phyloP scores from a whole-genome alignment of 1,140 invertebrate genomes.

The Caerostris extrusa region DNA sequence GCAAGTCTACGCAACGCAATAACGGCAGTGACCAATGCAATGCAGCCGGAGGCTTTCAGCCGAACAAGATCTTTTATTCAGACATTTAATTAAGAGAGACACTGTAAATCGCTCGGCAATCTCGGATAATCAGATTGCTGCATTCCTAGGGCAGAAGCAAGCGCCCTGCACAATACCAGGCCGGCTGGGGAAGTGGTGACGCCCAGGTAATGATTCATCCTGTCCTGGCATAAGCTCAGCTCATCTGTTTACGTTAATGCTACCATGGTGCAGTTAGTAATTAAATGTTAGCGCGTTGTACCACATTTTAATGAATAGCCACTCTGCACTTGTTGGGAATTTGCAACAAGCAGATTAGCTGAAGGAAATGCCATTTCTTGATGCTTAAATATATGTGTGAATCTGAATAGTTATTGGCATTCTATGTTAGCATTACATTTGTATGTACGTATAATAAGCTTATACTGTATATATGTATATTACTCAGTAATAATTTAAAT shows the following conservation, averaged over 20 bases:
- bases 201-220: conserved; percentile 41
- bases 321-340: conserved; percentile 15
- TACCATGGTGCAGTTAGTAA: conserved; percentile 25
- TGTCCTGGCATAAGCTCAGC: conserved; percentile 25
- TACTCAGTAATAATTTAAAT: no score
- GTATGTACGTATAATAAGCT: no score
- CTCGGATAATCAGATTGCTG: conserved; percentile 51
- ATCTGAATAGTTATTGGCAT: neutral
- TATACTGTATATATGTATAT: no score
- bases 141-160: neutral
- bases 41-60: neutral
- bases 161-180: neutral
- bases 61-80: conserved; percentile 49
- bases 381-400: neutral
- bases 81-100: conserved; percentile 63
- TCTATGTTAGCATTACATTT: neutral
- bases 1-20: conserved; percentile 10
- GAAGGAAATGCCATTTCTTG: neutral
- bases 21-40: conserved; percentile 3
- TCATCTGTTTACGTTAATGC: conserved; percentile 28
- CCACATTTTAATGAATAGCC: conserved; percentile 31
- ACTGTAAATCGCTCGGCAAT: conserved; percentile 47
- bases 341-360: conserved; percentile 8
- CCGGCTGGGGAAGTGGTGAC: conserved; percentile 3
- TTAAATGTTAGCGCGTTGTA: conserved; percentile 36